phyloP scores from a whole-genome alignment of 2,888 invertebrate genomes.

The Orthonychiurus folsomi region DNA sequence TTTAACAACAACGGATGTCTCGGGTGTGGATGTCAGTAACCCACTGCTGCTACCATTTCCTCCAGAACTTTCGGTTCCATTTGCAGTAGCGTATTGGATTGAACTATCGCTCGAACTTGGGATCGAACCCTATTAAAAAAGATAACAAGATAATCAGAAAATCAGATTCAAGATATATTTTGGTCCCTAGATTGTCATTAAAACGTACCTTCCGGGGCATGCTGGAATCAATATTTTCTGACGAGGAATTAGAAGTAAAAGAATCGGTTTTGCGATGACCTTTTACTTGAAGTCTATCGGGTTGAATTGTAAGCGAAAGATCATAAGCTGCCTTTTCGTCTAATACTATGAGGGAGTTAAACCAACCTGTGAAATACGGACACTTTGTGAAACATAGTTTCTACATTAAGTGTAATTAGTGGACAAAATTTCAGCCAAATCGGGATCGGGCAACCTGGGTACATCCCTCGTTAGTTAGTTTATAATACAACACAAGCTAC shows the following conservation, averaged over 20 bases:
- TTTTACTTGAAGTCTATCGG: slow-evolving; percentile 33
- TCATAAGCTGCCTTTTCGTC: slow-evolving; percentile 85
- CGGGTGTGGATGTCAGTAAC: slow-evolving; percentile 28
- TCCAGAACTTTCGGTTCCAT: slow-evolving; percentile 11
- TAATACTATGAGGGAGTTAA: slow-evolving; percentile 78
- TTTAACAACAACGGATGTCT: slow-evolving; percentile 37
- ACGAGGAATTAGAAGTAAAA: slow-evolving; percentile 74
- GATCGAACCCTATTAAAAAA: slow-evolving; percentile 33
- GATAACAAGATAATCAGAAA: neutral
- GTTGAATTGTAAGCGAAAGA: slow-evolving; percentile 36
- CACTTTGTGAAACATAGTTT: too few relatives aligned
- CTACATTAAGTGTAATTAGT: too few relatives aligned
- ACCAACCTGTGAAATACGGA: slow-evolving; percentile 98
- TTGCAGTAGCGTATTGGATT: slow-evolving; percentile 26
- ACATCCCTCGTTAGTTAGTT: too few relatives aligned
- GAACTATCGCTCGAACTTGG: slow-evolving; percentile 40
- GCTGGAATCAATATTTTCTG: slow-evolving; percentile 35
- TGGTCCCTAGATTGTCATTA: slow-evolving; percentile 9
- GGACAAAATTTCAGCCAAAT: too few relatives aligned
- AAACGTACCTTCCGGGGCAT: slow-evolving; percentile 32
- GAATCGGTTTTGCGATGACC: slow-evolving; percentile 87
- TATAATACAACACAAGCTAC: too few relatives aligned
- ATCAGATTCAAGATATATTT: neutral
- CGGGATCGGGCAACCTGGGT: too few relatives aligned
- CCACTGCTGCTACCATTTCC: slow-evolving; percentile 21